Base-by-base conservation (phyloP, 2,888 invertebrate genomes). In the Amphipoea oculea region DNA sequence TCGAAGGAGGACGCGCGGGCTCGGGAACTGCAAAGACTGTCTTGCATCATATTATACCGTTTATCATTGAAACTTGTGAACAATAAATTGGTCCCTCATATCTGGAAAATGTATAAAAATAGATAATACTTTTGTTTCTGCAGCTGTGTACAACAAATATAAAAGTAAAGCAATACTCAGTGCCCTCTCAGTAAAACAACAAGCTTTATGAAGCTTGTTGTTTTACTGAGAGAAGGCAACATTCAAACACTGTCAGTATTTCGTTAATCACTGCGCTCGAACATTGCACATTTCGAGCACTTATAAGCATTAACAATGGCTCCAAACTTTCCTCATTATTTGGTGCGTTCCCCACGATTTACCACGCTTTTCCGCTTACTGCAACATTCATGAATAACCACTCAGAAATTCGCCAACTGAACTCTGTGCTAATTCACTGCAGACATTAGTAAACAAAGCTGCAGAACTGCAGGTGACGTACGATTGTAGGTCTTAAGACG, bases 391-490 rank as follows among this genome's bases (percentile, higher is more conserved):
- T 86, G 91, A 91, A 90, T 87, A 90, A 88, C 88, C 87, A 86
- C 90, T 85, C 89, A 85, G 84, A 85, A 82, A 73, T 89, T 84
- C 87, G 81, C 89, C 81, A 85, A 86, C 89, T 80, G 88, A 91
- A 89, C 88, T 88, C 87, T 81, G 85, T 83, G 87, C 91, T 92
- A 92, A 92, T 92, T 91, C 90, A 87, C 87, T 90, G 89, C 90
- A 89, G 91, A 88, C 90, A 88, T 90, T 89, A 89, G 91, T 89
- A 92, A 91, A 92, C 90, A 92, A 86, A 88, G 86, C 86, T 89
- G 86, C 85, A 86, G 80, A 73, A 76, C 86, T 82, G 81, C 79
- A 66, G 51, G 67, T 82, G 80, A 82, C 86, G 79, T 36, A 75
- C 88, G 71, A 91, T 76, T 91, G 65, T 90, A 77, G 84, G 66